Evolutionary conservation across 2,113 vertebrate genomes (phyloP).

Genomic region (Grallaria varia): DNA sequence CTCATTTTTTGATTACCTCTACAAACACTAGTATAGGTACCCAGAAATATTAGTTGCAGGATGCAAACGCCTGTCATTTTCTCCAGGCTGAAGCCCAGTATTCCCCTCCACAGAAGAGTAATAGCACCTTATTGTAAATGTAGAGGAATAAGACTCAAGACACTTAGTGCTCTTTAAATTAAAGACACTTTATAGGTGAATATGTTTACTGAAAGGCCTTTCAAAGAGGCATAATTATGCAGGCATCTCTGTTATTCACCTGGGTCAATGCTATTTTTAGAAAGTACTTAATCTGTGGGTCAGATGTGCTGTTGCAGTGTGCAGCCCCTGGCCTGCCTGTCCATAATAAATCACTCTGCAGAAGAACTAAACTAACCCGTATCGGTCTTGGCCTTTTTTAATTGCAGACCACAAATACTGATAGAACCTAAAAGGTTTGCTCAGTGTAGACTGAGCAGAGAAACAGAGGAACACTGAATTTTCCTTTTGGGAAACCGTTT

Average conservation of each 20-base stretch:
- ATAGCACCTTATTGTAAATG: neutral
- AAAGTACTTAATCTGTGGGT: constrained; percentile 1
- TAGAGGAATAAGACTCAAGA: neutral
- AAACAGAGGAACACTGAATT: neutral
- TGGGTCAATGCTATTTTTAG: constrained; percentile 26
- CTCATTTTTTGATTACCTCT: neutral
- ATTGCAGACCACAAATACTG: neutral
- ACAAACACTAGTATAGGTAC: neutral
- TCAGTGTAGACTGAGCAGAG: constrained; percentile 33
- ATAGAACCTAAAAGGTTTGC: constrained; percentile 4
- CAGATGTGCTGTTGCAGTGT: neutral
- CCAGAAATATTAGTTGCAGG: neutral
- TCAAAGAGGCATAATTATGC: neutral
- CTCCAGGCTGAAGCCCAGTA: neutral
- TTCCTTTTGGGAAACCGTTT: neutral
- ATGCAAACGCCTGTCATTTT: neutral
- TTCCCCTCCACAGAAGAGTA: neutral
- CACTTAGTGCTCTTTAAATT: neutral
- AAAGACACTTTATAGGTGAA: neutral
- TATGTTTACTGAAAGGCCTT: neutral
- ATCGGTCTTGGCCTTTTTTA: neutral
- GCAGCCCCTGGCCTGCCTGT: neutral
- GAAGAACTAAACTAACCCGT: neutral
- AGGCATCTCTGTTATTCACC: neutral
- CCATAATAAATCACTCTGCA: neutral